Conservation (phyloP, 2,888 invertebrate genomes). For the Pyrochroa serraticornis region DNA sequence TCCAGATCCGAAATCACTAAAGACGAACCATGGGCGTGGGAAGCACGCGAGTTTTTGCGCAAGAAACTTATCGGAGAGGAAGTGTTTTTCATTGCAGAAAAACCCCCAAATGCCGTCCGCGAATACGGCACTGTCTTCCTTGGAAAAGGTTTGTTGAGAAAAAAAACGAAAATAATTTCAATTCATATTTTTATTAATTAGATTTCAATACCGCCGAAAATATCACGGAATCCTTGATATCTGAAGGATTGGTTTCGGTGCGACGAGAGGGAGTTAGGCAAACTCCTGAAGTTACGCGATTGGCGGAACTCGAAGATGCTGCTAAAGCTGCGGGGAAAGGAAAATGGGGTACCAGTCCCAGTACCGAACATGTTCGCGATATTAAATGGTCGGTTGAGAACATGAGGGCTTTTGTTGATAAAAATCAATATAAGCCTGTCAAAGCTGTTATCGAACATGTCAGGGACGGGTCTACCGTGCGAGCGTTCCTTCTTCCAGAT, state of each 20-base stretch:
- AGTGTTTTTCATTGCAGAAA: constrained; percentile 84
- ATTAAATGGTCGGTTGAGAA: constrained; percentile 91
- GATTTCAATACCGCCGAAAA: constrained; percentile 78
- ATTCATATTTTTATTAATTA: constrained; percentile 43
- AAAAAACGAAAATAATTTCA: neutral
- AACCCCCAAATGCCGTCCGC: constrained; percentile 80
- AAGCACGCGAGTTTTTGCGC: constrained; percentile 92
- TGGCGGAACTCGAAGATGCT: constrained; percentile 86
- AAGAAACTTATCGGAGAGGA: constrained; percentile 91
- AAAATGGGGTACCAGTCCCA: constrained; percentile 64
- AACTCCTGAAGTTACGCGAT: constrained; percentile 69
- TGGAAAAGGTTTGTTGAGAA: constrained; percentile 70
- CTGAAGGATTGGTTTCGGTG: constrained; percentile 89
- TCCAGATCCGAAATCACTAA: constrained; percentile 71
- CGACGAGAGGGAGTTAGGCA: constrained; percentile 69
- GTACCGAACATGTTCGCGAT: constrained; percentile 76
- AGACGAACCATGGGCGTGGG: constrained; percentile 97
- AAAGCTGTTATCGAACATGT: constrained; percentile 97
- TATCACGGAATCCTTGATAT: constrained; percentile 83
- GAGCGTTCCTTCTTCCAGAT: constrained; percentile 89
- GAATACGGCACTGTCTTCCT: constrained; percentile 89
- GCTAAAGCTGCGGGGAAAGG: constrained; percentile 90
- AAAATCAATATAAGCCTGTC: constrained; percentile 82
- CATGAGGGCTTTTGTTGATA: constrained; percentile 77
- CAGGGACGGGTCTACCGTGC: constrained; percentile 93